Base-by-base conservation (phyloP, 92 coral and sea anemone genomes). In the Zoanthus sociatus region DNA sequence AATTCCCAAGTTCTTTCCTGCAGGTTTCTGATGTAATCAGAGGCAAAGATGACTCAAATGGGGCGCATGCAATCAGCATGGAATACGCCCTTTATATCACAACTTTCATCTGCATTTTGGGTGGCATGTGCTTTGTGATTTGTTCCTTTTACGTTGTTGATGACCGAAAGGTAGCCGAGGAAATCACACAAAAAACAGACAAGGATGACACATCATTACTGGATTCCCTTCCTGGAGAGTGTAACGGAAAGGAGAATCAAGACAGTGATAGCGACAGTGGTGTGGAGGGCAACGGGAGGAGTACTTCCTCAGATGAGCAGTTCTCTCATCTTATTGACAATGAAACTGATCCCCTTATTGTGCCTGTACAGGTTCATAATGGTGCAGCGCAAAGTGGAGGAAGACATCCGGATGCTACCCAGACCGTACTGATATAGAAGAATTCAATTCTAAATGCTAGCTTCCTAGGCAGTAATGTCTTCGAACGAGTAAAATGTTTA, bases 71-170 rank as follows among this genome's bases (percentile, higher is more conserved):
- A n/a, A 88, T 71, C 76, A 93, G 98, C 90, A 88, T 96, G 91
- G 98, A 95, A 61, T 96, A 96, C 79, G 92, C 99, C 2, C 88
- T 96, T 53, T 67, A 92, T 82, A 96, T 96, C 76, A 89, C 89
- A 18, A 90, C 98, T 6, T 96, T 96, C 26, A 81, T 95, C 13
- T 78, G 90, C 21, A 92, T 92, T 17, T 61, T 96, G 8, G 95
- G 96, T 15, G 99, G 99, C 16, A 74, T 92, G 47, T 95, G 98
- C 88, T 96, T 96, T 83, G 82, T 95, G 7, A 78, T 95, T 20
- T 92, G 98, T 71, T 87, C 97, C 42, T 87, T 92, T 76, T 96
- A 93, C 78, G 76, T 96, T 46, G 78, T 93, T 8, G 87, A 71
- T 73, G 99, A 96, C 89, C 92, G 92, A 32, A 84, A 82, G 7